phyloP scores from a whole-genome alignment of 2,797 vertebrate species.

The Centropyge bicolor region DNA sequence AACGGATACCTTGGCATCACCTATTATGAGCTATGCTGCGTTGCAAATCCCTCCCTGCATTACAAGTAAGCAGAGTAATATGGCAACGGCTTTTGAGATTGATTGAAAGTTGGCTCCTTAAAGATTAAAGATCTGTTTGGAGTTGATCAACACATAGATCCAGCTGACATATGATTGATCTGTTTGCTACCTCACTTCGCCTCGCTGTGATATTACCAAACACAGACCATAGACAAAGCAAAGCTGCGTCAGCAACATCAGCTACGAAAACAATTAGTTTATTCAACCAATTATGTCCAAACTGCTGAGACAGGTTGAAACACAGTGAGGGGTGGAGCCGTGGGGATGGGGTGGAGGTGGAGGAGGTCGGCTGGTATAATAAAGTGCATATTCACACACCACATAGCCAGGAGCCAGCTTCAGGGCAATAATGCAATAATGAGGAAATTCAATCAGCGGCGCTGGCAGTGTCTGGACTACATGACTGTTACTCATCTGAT shows the following conservation, averaged over 20 bases:
- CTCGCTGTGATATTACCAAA: constrained; percentile 20
- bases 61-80: constrained; percentile 6
- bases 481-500: constrained; percentile 46
- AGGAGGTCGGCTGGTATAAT: constrained; percentile 51
- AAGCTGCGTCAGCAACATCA: constrained; percentile 44
- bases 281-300: constrained; percentile 60
- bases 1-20: constrained; percentile 40
- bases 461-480: constrained; percentile 50
- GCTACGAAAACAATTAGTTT: constrained; percentile 56
- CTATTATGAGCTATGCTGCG: constrained; percentile 20
- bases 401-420: constrained; percentile 65
- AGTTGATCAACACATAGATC: constrained; percentile 22
- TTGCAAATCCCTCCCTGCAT: constrained; percentile 19
- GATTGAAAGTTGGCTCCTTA: constrained; percentile 17
- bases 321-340: constrained; percentile 40
- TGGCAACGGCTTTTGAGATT: constrained; percentile 2
- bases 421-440: constrained; percentile 70
- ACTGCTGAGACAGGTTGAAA: constrained; percentile 64
- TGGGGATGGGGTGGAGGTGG: constrained; percentile 30
- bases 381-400: constrained; percentile 61
- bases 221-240: constrained; percentile 6
- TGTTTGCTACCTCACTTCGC: background rate
- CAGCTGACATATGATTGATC: constrained; percentile 8
- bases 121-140: constrained; percentile 23
- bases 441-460: constrained; percentile 73